Percentiles rank a stretch among this genome's conserved stretches.
phyloP scores from a whole-genome alignment of 2,888 invertebrate genomes.

The Pediacus dermestoides region DNA sequence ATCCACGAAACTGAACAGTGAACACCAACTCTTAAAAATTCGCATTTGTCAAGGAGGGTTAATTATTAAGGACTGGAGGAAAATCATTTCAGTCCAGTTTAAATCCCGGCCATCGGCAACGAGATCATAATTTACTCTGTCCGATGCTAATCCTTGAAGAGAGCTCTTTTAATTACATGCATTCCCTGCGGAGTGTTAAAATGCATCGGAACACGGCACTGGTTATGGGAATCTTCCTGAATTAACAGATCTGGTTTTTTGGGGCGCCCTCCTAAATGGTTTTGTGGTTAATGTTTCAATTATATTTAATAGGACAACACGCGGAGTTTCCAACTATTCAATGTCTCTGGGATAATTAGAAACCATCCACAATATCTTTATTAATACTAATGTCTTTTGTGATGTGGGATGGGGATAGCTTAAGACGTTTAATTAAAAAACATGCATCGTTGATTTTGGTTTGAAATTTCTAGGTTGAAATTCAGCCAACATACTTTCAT shows the following conservation, averaged over 20 bases:
- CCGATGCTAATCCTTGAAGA: slow-evolving; percentile 45
- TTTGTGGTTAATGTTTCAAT: slow-evolving; percentile 32
- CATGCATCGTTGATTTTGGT: no score
- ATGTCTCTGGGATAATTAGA: no score
- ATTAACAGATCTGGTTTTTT: slow-evolving; percentile 8
- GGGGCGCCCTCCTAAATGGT: slow-evolving; percentile 23
- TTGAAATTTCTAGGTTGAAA: neutral
- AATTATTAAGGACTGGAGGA: slow-evolving; percentile 37
- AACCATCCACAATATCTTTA: no score
- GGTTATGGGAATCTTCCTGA: slow-evolving; percentile 18
- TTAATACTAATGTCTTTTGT: no score
- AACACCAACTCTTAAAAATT: no score
- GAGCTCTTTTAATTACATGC: slow-evolving; percentile 48
- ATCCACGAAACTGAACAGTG: slow-evolving; percentile 21
- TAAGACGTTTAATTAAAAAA: no score
- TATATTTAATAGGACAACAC: slow-evolving; percentile 29
- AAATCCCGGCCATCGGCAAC: slow-evolving; percentile 39
- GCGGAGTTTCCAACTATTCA: no score
- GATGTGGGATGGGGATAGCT: no score
- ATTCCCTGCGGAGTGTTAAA: slow-evolving; percentile 43
- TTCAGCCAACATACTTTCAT: neutral
- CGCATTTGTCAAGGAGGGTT: no score
- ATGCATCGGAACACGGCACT: slow-evolving; percentile 32
- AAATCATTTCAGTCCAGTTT: slow-evolving; percentile 41
- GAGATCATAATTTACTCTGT: slow-evolving; percentile 46